Evolutionary conservation across 2,797 vertebrate species (phyloP).

Genomic region (Takifugu ocellatus): DNA sequence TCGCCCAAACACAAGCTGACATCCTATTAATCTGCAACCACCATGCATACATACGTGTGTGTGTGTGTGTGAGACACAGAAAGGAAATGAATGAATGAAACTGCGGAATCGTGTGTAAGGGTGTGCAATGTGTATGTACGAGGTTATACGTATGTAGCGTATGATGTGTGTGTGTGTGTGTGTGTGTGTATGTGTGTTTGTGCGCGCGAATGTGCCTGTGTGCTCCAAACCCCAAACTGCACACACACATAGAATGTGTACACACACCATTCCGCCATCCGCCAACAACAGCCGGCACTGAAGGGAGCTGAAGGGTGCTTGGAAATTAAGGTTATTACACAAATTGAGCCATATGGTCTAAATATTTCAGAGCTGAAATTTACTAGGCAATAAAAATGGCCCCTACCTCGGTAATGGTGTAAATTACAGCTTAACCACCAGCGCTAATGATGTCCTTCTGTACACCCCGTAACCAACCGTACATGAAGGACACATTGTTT

Average conservation of each 20-base stretch:
- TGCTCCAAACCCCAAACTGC: slow-evolving; percentile 27
- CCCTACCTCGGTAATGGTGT: slow-evolving; percentile 99
- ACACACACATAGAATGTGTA: slow-evolving; percentile 34
- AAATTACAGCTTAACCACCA: slow-evolving; percentile 99
- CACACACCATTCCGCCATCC: slow-evolving; percentile 63
- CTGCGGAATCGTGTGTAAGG: slow-evolving; percentile 22
- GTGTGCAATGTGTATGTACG: slow-evolving; percentile 43
- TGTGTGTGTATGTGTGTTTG: slow-evolving; percentile 7
- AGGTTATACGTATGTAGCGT: slow-evolving; percentile 45
- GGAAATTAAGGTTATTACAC: slow-evolving; percentile 99
- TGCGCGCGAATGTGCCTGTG: slow-evolving; percentile 10
- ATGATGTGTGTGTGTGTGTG: slow-evolving; percentile 17
- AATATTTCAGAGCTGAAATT: slow-evolving; percentile 99
- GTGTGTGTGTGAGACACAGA: slow-evolving; percentile 13
- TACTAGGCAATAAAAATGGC: slow-evolving; percentile 99
- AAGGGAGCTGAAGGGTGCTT: slow-evolving; percentile 98
- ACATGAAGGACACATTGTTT: slow-evolving; percentile 85
- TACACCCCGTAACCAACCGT: slow-evolving; percentile 98
- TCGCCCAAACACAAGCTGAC: slow-evolving; percentile 99
- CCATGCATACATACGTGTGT: slow-evolving; percentile 59
- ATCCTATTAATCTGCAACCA: slow-evolving; percentile 99
- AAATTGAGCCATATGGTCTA: slow-evolving; percentile 99
- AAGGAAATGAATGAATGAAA: slow-evolving; percentile 47
- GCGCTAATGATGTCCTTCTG: slow-evolving; percentile 99
- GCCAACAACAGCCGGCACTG: slow-evolving; percentile 77